These are phyloP conservation scores for Dryobotodes eremita DNA, from an alignment of 2,888 invertebrate genomes.

Conservation along the genomic window DNA sequence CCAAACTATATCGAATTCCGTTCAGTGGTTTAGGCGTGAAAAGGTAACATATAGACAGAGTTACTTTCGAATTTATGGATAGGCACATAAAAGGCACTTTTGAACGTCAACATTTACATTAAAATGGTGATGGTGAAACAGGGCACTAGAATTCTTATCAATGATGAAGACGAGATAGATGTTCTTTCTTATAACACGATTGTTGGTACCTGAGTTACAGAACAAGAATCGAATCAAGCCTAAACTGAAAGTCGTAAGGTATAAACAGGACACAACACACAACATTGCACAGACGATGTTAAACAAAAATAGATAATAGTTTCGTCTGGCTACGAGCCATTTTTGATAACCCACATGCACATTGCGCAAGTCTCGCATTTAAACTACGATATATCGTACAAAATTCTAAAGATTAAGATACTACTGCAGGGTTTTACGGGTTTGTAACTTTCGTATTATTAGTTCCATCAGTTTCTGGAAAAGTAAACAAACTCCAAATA, in stretches of 20 bases:
- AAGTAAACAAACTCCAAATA: neutral
- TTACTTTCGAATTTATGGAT: too few species aligned
- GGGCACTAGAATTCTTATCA: neutral
- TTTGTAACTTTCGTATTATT: neutral
- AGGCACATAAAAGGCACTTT: too few species aligned
- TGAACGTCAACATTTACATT: too few species aligned
- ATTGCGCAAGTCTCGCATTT: constrained; percentile 47
- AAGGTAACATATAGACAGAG: too few species aligned
- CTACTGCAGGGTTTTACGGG: neutral
- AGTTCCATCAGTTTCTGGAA: neutral
- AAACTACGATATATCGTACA: constrained; percentile 7
- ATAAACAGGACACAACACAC: constrained; percentile 3
- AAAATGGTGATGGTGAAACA: neutral
- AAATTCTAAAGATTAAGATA: constrained; percentile 7
- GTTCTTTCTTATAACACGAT: neutral
- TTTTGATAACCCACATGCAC: constrained; percentile 60
- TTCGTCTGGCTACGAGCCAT: constrained; percentile 54
- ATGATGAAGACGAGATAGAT: neutral
- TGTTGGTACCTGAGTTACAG: neutral
- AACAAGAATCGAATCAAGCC: neutral
- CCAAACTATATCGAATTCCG: too few species aligned
- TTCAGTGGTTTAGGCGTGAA: too few species aligned
- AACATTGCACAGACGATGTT: constrained; percentile 26
- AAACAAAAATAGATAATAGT: constrained; percentile 52
- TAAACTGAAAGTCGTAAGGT: neutral